A percentile compares a stretch with the other conserved stretches of the same genome.
phyloP scores from a whole-genome alignment of 2,797 vertebrate species.

The Sarcophilus harrisii region DNA sequence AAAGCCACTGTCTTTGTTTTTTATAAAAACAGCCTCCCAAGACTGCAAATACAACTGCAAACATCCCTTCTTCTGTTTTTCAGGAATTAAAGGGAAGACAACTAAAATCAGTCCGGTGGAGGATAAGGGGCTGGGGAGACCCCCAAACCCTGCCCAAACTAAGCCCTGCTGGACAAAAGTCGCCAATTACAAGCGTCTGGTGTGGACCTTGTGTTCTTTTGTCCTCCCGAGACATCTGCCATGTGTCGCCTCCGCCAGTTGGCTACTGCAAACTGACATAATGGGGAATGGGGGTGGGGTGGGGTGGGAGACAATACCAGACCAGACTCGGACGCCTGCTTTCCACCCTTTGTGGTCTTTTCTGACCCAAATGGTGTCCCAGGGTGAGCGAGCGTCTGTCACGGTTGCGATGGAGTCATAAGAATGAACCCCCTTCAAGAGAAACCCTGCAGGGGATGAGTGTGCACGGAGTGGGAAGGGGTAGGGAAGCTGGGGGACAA shows the following conservation, averaged over 20 bases:
- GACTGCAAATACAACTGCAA: slow-evolving; percentile 43
- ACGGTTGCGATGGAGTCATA: slow-evolving; percentile 64
- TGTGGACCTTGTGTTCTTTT: slow-evolving; percentile 88
- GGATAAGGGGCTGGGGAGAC: slow-evolving; percentile 8
- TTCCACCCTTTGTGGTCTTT: slow-evolving; percentile 84
- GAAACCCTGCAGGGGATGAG: slow-evolving; percentile 63
- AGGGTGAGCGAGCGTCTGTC: slow-evolving; percentile 82
- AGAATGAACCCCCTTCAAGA: slow-evolving; percentile 74
- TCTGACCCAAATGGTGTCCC: slow-evolving; percentile 87
- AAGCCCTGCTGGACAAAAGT: slow-evolving; percentile 81
- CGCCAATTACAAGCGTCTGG: slow-evolving; percentile 81
- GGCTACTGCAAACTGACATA: slow-evolving; percentile 81
- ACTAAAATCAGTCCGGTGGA: slow-evolving; percentile 25
- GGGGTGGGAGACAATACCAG: slow-evolving; percentile 79
- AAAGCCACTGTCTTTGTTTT: slow-evolving; percentile 80
- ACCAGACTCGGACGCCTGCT: slow-evolving; percentile 71
- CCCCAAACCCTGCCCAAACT: slow-evolving; percentile 21
- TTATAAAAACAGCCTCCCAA: slow-evolving; percentile 62
- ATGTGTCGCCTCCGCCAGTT: slow-evolving; percentile 88
- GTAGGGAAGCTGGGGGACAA: slow-evolving; percentile 46
- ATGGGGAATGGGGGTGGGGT: neutral
- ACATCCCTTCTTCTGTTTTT: slow-evolving; percentile 57
- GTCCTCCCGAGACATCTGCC: slow-evolving; percentile 93
- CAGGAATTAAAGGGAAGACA: slow-evolving; percentile 16
- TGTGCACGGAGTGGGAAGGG: slow-evolving; percentile 64